phyloP scores from a whole-genome alignment of 1,140 invertebrate genomes.

The Paraescarpia echinospica region DNA sequence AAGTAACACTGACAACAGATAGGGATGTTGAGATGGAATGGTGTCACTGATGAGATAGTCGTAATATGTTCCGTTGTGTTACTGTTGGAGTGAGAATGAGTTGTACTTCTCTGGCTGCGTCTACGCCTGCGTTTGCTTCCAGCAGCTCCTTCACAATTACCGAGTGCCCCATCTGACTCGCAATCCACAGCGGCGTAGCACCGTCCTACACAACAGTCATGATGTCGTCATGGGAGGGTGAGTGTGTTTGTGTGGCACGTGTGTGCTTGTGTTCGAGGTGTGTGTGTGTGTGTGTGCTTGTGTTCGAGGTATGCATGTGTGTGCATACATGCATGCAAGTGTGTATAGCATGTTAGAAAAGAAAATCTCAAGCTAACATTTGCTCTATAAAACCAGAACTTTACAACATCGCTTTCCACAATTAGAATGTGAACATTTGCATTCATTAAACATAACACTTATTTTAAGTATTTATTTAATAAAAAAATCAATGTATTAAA shows the following conservation, averaged over 20 bases:
- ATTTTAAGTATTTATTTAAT: too few relatives aligned
- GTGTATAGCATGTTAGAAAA: not conserved
- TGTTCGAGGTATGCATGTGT: too few relatives aligned
- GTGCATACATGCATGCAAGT: not conserved
- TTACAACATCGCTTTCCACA: too few relatives aligned
- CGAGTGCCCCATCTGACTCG: slow-evolving; percentile 70
- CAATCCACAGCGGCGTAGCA: slow-evolving; percentile 89
- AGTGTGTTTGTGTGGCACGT: not conserved
- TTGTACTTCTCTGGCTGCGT: slow-evolving; percentile 53
- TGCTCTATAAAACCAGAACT: too few relatives aligned
- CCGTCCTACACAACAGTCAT: slow-evolving; percentile 64
- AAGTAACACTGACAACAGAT: too few relatives aligned
- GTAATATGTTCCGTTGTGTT: not conserved
- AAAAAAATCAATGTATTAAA: too few relatives aligned
- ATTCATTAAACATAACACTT: slow-evolving; percentile 2
- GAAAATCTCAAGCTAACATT: too few relatives aligned
- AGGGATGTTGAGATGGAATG: not conserved
- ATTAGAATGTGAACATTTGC: too few relatives aligned
- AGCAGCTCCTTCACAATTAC: slow-evolving; percentile 49
- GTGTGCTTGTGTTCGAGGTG: too few relatives aligned
- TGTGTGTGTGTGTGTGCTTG: too few relatives aligned
- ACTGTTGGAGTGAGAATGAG: not conserved
- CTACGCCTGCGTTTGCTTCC: slow-evolving; percentile 49
- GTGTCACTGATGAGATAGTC: not conserved
- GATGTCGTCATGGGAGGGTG: not conserved